Evolutionary conservation across 2,888 invertebrate genomes (phyloP).

Genomic region (Acleris cristana): DNA sequence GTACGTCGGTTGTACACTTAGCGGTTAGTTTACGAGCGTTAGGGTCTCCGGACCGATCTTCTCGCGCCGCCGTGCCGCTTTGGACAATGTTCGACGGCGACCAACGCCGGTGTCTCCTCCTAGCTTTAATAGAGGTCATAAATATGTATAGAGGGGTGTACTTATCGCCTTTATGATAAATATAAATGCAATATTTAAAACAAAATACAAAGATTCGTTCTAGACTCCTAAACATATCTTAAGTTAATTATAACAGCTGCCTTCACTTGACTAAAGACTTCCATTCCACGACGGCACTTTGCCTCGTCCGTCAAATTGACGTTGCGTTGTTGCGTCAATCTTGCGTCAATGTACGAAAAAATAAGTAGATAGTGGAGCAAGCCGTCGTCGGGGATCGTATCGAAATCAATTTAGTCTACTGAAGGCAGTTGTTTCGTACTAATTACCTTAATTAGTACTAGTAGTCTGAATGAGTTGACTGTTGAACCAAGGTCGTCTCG

Average conservation of each 20-base stretch:
- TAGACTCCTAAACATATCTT: background rate
- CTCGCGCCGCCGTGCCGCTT: background rate
- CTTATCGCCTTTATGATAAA: background rate
- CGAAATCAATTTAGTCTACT: too few relatives aligned
- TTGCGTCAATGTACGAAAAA: too few relatives aligned
- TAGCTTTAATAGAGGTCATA: background rate
- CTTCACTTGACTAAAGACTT: too few relatives aligned
- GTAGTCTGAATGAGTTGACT: too few relatives aligned
- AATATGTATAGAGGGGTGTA: background rate
- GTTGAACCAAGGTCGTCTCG: too few relatives aligned
- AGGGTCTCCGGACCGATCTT: constrained; percentile 22
- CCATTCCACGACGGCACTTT: too few relatives aligned
- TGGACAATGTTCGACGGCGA: background rate
- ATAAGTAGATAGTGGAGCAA: too few relatives aligned
- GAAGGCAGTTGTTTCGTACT: too few relatives aligned
- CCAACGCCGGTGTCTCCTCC: background rate
- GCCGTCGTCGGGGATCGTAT: too few relatives aligned
- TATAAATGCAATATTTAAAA: background rate
- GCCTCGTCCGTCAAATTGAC: too few relatives aligned
- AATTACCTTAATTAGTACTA: too few relatives aligned
- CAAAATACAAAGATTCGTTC: background rate
- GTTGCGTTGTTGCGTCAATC: too few relatives aligned
- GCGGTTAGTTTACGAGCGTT: constrained; percentile 40
- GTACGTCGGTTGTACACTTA: constrained; percentile 37
- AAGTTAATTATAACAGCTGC: background rate